Base-by-base conservation (phyloP, 2,888 invertebrate genomes). In the Ecliptopera silaceata region DNA sequence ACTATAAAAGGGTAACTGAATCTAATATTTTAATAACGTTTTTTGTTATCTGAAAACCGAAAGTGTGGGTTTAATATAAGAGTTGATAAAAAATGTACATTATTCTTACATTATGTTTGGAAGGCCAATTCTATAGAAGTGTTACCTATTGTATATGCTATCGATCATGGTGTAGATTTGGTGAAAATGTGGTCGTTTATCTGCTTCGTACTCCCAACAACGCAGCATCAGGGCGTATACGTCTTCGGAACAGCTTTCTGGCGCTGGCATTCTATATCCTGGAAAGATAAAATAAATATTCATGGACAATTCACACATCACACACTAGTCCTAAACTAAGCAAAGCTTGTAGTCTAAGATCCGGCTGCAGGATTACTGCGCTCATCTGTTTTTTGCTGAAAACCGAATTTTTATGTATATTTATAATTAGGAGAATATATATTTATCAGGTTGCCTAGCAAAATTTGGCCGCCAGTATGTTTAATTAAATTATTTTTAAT, bases 201-300 rank as follows among this genome's bases (percentile, higher is more conserved):
- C 97, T 2, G 98, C 95, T 75, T 97, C 96, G 79, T 97, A 97
- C 75, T 97, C 96, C 98, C 98, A 98, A 81, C 98, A 98, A 58
- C 95, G 93, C 57, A 97, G 86, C 98, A 98, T 98, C 59, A 98
- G 90, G 56, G 95, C 94, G 85, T 98, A 97, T 82, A 98, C 96
- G 79, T 97, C 96, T 45, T 96, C 96, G 0, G 97, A 95, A 34
- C 97, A 97, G 50, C 95, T 95, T 63, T 97, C 96, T 0, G 98
- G 97, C 0, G 97, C 95, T 44, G 97, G 97, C 97, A 98, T 97
- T 63, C 98, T 93, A 85, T 97, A 98, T 18, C 98, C 98, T 97
- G 77, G 0, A 51, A 34, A 1, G 1, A 39, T 5, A 5, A 13
- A 36, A 36, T n/a, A n/a, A n/a, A n/a, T n/a, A n/a, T n/a, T n/a